Evolutionary conservation across 1,140 invertebrate genomes (phyloP), one percentile per base, ranked within the genome.

Genomic region (Babylonia areolata): DNA sequence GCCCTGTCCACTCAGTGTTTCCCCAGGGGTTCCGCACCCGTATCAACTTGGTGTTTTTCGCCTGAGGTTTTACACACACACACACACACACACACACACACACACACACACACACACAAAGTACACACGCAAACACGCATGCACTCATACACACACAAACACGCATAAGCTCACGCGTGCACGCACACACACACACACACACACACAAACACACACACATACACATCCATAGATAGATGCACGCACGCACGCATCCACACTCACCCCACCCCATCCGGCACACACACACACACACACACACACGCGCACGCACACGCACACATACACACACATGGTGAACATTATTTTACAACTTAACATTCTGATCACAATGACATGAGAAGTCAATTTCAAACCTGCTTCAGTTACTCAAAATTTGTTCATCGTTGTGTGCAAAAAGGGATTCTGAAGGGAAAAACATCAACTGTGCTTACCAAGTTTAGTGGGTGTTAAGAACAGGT

Each of bases 11-110:
- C 92, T 96, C 96, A 78, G 95, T 95, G 85, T 95, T 93, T 39
- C 95, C 95, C 95, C 96, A 96, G 73, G 95, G 95, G 90, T 96
- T 96, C 84, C 95, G 92, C 20, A 96, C 88, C 42, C 95, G 91
- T 28, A 96, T 71, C 46, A 93, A 69, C 35, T 54, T 73, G 28
- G 35, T 84, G 35, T 85, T 58, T 0, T 85, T 75, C 31, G 84
- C 69, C 89, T 89, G 40, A n/a, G 31, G 23, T 71, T 77, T 31
- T 39, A 78, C 51, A 81, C 35, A 71, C 71, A 73, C 71, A 73
- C 71, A 35, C 71, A 73, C 71, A 73, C 71, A 35, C 71, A 73
- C 71, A 73, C 71, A 37, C 35, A 73, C 71, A 73, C 71, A 73
- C 71, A 37, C 71, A 73, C 71, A 37, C 71, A 73, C 71, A 37